Base-by-base conservation (phyloP, 2,113 vertebrate genomes). In the Amblyopsis rosae region DNA sequence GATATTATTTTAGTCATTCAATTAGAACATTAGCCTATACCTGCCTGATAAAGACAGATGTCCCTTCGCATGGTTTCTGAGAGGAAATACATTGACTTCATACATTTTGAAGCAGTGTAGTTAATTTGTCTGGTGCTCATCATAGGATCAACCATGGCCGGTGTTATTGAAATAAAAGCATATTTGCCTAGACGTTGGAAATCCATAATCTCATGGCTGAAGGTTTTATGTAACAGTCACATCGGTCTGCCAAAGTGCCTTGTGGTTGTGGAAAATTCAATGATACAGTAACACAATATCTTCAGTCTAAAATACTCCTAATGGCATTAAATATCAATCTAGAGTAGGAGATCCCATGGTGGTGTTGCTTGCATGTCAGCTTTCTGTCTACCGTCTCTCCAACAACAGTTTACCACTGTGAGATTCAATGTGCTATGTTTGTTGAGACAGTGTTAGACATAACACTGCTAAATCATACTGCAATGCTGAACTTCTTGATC, bases 171-270 rank as follows among this genome's bases (percentile, higher is more conserved):
- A 41, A 41, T 41, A 41, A 41, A 41, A 6, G 7, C 47, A 48
- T 32, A 59, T 19, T 67, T 54, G 66, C 13, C 16, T 32, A 11
- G 50, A 47, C 33, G 4, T 13, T 62, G 7, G 48, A 70, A 79
- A 73, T 67, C 45, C 60, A 45, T 73, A 13, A 45, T 59, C 54
- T 46, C 54, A 61, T 74, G 69, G 45, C 13, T 41, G 16, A 59
- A 55, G 46, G 53, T 51, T 69, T 73, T 46, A 53, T 70, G 72
- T 56, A 74, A 57, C 69, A 69, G 46, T 75, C 61, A 10, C 56
- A 67, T 50, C 59, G 59, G 41, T 47, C 48, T 49, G 19, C 61
- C 32, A 63, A 57, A 50, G 26, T 26, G 65, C 69, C 48, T 64
- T 58, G 56, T 59, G 35, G 32, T 63, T 50, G 17, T 50, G 67